phyloP scores from a whole-genome alignment of 2,888 invertebrate species.

The Tipula vernalis region DNA sequence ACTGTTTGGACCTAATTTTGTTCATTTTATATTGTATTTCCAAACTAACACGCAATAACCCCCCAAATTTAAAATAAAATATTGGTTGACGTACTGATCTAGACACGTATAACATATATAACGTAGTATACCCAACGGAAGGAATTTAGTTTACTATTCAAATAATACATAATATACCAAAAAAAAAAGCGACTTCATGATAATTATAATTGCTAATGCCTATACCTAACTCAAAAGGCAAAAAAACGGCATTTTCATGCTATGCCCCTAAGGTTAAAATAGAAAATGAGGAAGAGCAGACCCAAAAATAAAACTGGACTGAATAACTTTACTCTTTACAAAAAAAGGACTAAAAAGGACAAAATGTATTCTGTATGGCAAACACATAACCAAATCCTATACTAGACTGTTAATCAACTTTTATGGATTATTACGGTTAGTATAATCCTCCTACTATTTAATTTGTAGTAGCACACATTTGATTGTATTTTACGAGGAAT shows the following conservation, averaged over 20 bases:
- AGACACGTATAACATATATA: no score
- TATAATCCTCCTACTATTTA: background rate
- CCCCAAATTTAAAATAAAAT: no score
- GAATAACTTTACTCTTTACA: background rate
- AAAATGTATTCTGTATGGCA: background rate
- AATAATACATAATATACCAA: no score
- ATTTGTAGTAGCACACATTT: no score
- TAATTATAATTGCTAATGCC: background rate
- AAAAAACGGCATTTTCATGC: background rate
- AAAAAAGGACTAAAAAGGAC: background rate
- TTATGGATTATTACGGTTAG: background rate
- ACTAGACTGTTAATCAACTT: background rate
- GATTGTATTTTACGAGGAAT: no score
- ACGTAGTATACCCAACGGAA: no score
- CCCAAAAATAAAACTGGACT: background rate
- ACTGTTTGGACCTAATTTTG: no score
- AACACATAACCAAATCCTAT: background rate
- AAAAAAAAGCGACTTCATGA: background rate
- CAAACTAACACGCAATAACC: no score
- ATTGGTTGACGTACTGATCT: no score
- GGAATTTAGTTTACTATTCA: no score
- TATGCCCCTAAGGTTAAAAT: background rate
- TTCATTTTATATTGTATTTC: no score
- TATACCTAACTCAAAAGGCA: background rate
- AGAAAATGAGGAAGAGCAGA: background rate